phyloP scores from a whole-genome alignment of 2,113 vertebrate genomes.

The Hippolais icterina region DNA sequence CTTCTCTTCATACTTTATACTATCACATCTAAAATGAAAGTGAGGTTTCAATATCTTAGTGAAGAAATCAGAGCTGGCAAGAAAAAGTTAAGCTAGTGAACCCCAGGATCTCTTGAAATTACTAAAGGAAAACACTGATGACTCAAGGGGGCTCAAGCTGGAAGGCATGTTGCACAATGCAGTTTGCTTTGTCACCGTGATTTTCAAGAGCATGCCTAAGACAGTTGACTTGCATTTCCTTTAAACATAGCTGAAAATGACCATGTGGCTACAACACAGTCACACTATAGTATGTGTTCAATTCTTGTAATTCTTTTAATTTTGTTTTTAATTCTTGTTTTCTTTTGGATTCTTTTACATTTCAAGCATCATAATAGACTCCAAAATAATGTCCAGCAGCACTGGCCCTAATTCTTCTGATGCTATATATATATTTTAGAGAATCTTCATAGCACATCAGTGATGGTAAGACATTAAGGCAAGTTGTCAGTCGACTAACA shows the following conservation, averaged over 20 bases:
- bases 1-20: conserved; percentile 34
- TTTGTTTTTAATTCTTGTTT: neutral
- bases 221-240: neutral
- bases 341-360: neutral
- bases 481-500: conserved; percentile 22
- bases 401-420: neutral
- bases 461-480: neutral
- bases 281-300: neutral
- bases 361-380: neutral
- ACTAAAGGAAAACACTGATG: conserved; percentile 45
- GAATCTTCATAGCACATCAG: neutral
- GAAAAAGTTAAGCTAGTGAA: conserved; percentile 72
- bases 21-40: conserved; percentile 8
- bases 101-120: conserved; percentile 56
- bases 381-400: conserved; percentile 17
- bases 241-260: conserved; percentile 14
- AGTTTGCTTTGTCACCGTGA: conserved; percentile 38
- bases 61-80: conserved; percentile 69
- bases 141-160: conserved; percentile 75
- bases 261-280: conserved; percentile 18
- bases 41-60: neutral
- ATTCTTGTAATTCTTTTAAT: neutral
- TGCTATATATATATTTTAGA: neutral
- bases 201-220: conserved; percentile 29
- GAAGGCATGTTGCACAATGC: conserved; percentile 59